A percentile compares a stretch with the other conserved stretches of the same genome.
phyloP scores from a whole-genome alignment of 2,113 vertebrate species.

The Podarcis muralis region DNA sequence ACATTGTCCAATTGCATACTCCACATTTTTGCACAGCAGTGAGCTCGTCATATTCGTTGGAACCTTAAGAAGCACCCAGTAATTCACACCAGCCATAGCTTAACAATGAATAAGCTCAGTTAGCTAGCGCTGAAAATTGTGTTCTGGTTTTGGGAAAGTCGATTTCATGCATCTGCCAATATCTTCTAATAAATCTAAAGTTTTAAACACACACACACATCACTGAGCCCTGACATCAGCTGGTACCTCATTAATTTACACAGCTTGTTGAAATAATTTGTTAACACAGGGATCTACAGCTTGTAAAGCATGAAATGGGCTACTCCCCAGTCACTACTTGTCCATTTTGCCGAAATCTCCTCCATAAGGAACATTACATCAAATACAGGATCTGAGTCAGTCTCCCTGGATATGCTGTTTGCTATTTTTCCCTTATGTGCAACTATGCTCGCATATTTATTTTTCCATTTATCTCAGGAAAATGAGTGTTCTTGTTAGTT shows the following conservation, averaged over 20 bases:
- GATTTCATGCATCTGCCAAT: conserved; percentile 42
- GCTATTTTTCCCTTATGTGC: background rate
- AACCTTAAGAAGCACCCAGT: conserved; percentile 16
- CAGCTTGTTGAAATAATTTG: conserved; percentile 44
- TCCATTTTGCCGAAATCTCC: background rate
- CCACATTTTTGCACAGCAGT: conserved; percentile 33
- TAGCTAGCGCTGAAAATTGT: conserved; percentile 44
- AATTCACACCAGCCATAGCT: conserved; percentile 49
- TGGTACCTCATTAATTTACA: conserved; percentile 41
- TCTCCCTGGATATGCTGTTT: background rate
- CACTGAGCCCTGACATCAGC: conserved; percentile 20
- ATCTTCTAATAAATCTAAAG: conserved; percentile 46
- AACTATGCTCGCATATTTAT: background rate
- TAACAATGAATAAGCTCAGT: conserved; percentile 45
- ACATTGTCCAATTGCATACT: conserved; percentile 40
- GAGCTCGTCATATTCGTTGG: conserved; percentile 44
- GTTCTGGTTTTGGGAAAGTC: conserved; percentile 50
- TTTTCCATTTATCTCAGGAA: background rate
- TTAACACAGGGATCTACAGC: conserved; percentile 23
- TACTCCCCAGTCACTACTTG: background rate
- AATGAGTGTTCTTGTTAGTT: background rate
- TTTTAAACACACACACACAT: background rate
- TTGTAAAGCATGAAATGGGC: conserved; percentile 19
- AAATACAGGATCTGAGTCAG: background rate
- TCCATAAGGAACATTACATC: background rate